Evolutionary conservation across 2,113 vertebrate species (phyloP), one percentile per base, ranked within the genome.

Genomic region (Cyphomyrus plagiostoma): DNA sequence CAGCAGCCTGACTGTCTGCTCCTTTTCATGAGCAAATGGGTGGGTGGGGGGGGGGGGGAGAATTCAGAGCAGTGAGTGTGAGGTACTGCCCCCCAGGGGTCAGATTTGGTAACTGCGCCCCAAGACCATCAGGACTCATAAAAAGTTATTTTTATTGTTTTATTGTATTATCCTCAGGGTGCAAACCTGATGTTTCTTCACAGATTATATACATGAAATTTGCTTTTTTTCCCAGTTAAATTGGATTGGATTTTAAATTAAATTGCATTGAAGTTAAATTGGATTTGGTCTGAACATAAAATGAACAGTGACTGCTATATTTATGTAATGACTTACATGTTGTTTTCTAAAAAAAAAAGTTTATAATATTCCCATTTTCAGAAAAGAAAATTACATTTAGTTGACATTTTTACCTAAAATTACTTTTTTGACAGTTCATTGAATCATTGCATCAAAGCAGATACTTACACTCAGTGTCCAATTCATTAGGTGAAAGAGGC

Each of bases 61-160:
- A 80, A 7, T 45, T 19, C 30, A 80, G 58, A 74, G 58, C 23
- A 26, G 84, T 62, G 13, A 23, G 90, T 90, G 91, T 90, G 50
- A 30, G 26, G 88, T 90, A 90, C 89, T 92, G 92, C 90, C 89
- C 92, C 88, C 92, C 90, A 56, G 86, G 91, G 92, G 46, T 5
- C 62, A 89, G 17, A 52, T 17, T 0, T 45, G 10, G 21, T 45
- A 89, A 91, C 35, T 89, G 87, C 87, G 1, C 4, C 50, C 6
- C n/a, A 45, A 21, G 19, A 19, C 56, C 30, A 26, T 58, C 53
- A 19, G 30, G 26, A 35, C 4, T 30, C 30, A 10, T 50, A 23
- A 58, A 88, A 45, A 88, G 5, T 21, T 53, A 1, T 19, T 53
- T 53, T n/a, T 15, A 4, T 50, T 49, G n/a, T 48, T 86, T 48